Evolutionary conservation across 2,888 invertebrate species (phyloP), one percentile per base, ranked within the genome.

Genomic region (Lithophane leautieri): DNA sequence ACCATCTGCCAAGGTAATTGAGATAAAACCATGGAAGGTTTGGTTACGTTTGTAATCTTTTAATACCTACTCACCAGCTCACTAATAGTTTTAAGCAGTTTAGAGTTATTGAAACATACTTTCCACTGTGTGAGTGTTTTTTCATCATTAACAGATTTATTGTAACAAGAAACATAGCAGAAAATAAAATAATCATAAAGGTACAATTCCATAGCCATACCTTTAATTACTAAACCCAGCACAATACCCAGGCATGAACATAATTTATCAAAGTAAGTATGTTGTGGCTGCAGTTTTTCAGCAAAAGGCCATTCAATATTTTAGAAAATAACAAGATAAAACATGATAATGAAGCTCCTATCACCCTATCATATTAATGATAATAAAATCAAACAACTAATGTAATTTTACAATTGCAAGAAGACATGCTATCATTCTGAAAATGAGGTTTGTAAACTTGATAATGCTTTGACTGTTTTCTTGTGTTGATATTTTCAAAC

Each of bases 1-100:
- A 78, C 76, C 81, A 87, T 82, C 79, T 85, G 84, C 81, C 76
- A 73, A 85, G 82, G 82, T 85, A 86, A 76, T 79, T 81, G 78
- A 86, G 83, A 87, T 86, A 84, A 86, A 68, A 70, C 69, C 68
- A 75, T 73, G 65, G 79, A 78, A 76, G 76, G 71, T 83, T 82
- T 81, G 73, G 62, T 71, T 61, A 75, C 61, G 80, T 62, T 50
- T 67, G 70, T 78, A 70, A 77, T 76, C 70, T 75, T 67, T 65
- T 84, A 78, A 84, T 73, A 61, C 61, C 14, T 71, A 58, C 58
- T 61, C 0, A 7, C 44, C 28, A 47, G 47, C 44, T 52, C 60
- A 52, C 6, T 19, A 14, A 71, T 16, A 34, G 25, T 47, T 28
- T 34, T 34, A 50, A 34, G 14, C 22, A 34, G n/a, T n/a, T n/a